Conservation (phyloP, 2,888 invertebrate genomes). For the Lasius fuliginosus region DNA sequence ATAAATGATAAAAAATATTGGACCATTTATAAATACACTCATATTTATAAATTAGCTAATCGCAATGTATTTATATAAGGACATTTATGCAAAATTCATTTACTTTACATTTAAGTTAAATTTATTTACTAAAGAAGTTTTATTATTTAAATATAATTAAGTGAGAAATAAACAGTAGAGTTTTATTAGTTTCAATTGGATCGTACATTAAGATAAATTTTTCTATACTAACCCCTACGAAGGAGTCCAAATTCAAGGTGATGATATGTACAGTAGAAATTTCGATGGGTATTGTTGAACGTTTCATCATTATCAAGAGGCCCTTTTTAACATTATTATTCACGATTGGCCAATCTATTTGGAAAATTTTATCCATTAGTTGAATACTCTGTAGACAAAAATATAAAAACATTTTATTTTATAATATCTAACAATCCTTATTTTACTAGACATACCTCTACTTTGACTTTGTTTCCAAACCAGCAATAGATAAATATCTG, state of each 20-base stretch:
- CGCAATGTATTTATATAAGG: background rate
- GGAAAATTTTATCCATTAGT: slow-evolving; percentile 61
- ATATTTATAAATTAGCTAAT: background rate
- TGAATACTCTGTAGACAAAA: slow-evolving; percentile 62
- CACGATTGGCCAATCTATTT: slow-evolving; percentile 67
- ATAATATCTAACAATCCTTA: background rate
- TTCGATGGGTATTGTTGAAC: slow-evolving; percentile 64
- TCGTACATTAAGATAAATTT: background rate
- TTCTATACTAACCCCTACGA: slow-evolving; percentile 66
- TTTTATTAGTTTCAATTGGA: background rate
- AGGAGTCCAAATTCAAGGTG: slow-evolving; percentile 67
- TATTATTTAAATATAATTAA: background rate
- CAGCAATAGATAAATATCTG: slow-evolving; percentile 74
- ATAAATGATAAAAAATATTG: background rate
- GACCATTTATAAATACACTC: background rate
- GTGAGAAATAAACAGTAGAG: background rate
- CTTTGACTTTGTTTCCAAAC: slow-evolving; percentile 69
- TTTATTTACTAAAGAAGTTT: background rate
- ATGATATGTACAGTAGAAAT: slow-evolving; percentile 63
- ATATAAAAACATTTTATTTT: background rate
- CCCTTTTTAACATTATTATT: slow-evolving; percentile 39
- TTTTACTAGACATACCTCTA: background rate
- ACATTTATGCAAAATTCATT: background rate
- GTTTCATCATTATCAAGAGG: slow-evolving; percentile 66
- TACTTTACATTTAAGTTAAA: background rate